Conservation (phyloP, 2,888 invertebrate genomes). For the Phalera bucephala region DNA sequence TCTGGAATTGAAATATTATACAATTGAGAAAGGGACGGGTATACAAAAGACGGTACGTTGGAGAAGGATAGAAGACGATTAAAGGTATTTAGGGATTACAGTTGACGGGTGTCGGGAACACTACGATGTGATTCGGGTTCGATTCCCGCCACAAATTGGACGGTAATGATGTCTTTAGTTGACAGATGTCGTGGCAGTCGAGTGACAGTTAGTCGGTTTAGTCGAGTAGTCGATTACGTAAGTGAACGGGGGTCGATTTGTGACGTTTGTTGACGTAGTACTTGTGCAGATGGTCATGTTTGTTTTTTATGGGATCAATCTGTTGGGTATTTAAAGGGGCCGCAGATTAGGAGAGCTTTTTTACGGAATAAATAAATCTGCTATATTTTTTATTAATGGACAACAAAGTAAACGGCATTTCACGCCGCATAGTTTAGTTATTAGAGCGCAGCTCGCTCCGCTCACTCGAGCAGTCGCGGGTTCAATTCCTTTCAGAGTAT, state of each 20-base stretch:
- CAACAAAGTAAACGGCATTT: no score
- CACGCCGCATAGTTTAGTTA: no score
- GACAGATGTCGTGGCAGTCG: constrained; percentile 58
- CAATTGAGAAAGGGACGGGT: constrained; percentile 51
- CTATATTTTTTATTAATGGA: no score
- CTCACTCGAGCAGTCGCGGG: no score
- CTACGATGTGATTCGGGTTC: constrained; percentile 45
- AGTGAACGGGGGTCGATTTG: constrained; percentile 1
- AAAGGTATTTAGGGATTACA: constrained; percentile 52
- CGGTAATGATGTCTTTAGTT: constrained; percentile 65
- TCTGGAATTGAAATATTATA: constrained; percentile 40
- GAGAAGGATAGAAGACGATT: constrained; percentile 38
- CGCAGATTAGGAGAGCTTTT: no score
- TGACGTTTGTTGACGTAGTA: not conserved
- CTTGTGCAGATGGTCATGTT: constrained; percentile 1
- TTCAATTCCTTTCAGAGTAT: no score
- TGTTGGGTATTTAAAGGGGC: not conserved
- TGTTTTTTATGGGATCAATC: not conserved
- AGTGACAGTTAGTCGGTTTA: constrained; percentile 23
- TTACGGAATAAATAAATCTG: no score
- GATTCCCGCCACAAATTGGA: constrained; percentile 44
- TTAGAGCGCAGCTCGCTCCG: no score
- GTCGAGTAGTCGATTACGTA: constrained; percentile 2
- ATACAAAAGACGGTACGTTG: constrained; percentile 15
- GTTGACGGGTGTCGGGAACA: constrained; percentile 55